phyloP scores from a whole-genome alignment of 2,113 vertebrate species.

The Austrofundulus limnaeus region DNA sequence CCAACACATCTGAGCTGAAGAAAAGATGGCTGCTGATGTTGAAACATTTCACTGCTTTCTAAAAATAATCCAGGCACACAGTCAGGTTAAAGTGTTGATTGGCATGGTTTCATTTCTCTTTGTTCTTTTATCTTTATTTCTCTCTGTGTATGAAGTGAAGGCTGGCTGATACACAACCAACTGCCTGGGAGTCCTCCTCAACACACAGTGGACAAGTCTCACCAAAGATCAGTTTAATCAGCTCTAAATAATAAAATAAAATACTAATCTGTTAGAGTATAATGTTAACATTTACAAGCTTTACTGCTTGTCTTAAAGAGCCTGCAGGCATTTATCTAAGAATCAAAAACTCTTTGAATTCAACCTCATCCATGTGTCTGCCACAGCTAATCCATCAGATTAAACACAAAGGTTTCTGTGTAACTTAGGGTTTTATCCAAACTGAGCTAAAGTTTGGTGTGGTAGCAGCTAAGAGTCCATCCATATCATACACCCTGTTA shows the following conservation, averaged over 20 bases:
- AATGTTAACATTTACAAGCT: not conserved
- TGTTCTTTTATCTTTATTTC: constrained; percentile 5
- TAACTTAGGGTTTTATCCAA: no score
- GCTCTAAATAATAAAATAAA: no score
- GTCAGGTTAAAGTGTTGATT: constrained; percentile 6
- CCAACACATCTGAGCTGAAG: not conserved
- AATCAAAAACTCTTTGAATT: no score
- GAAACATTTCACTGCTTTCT: not conserved
- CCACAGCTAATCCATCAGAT: no score
- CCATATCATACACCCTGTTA: no score
- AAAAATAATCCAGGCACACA: not conserved
- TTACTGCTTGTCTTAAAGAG: no score
- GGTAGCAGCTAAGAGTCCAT: no score
- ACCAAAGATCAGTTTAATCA: not conserved
- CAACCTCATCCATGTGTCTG: no score
- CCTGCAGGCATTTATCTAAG: no score
- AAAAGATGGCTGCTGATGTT: not conserved
- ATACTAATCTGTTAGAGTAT: not conserved
- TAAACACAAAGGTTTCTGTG: no score
- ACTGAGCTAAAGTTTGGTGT: no score
- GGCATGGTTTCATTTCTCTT: not conserved
- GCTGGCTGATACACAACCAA: not conserved
- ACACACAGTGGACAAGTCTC: not conserved
- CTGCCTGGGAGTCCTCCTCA: not conserved
- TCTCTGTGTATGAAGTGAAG: not conserved